phyloP scores from a whole-genome alignment of 2,797 vertebrate species.

The Paramormyrops hopkinsi region DNA sequence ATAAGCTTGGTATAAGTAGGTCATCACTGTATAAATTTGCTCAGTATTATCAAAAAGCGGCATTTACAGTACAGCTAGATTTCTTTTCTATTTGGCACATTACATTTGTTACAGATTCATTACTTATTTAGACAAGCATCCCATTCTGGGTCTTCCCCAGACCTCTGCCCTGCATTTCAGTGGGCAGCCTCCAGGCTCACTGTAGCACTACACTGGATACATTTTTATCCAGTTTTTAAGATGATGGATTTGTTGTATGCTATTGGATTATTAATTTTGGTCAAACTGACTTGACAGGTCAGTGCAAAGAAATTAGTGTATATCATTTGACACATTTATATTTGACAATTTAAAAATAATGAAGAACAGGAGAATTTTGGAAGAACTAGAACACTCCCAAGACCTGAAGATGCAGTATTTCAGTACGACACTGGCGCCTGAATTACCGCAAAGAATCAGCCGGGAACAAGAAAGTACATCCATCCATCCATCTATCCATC shows the following conservation, averaged over 20 bases:
- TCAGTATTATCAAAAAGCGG: background rate
- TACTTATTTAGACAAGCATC: background rate
- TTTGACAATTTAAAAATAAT: background rate
- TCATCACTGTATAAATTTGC: conserved; percentile 6
- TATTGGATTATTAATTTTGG: background rate
- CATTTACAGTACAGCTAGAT: background rate
- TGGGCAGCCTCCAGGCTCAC: background rate
- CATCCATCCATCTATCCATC: background rate
- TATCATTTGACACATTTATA: background rate
- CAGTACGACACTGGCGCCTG: background rate
- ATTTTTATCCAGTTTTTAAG: background rate
- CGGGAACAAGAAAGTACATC: background rate
- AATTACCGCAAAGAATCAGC: background rate
- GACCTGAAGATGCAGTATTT: background rate
- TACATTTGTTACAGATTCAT: background rate
- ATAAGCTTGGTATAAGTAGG: background rate
- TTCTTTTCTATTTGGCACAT: background rate
- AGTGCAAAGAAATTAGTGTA: background rate
- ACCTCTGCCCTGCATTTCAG: background rate
- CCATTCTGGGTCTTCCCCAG: background rate
- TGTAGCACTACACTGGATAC: background rate
- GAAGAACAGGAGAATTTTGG: background rate
- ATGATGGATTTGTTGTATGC: background rate
- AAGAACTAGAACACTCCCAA: background rate
- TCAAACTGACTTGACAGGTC: background rate